A percentile compares a stretch with the other conserved stretches of the same genome.
Conservation (phyloP, 2,113 vertebrate species). For the Oxygymnocypris stewartii region DNA sequence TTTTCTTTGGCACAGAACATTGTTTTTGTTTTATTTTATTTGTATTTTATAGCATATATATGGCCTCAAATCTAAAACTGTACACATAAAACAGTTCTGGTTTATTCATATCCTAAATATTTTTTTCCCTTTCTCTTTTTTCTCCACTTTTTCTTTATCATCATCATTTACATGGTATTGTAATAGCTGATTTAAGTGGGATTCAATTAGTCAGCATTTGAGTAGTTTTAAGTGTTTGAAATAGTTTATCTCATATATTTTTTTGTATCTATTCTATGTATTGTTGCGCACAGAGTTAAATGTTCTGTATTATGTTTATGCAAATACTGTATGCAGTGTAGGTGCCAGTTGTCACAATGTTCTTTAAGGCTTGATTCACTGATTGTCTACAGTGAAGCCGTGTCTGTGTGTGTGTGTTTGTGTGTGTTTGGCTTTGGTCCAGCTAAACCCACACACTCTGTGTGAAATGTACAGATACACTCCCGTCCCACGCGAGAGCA, state of each 20-base stretch:
- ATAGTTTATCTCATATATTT: neutral
- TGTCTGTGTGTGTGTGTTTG: neutral
- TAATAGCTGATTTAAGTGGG: neutral
- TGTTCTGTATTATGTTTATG: slow-evolving; percentile 28
- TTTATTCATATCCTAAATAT: neutral
- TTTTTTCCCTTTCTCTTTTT: too few species aligned
- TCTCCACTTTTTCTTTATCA: neutral
- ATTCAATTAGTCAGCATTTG: neutral
- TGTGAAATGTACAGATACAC: slow-evolving; percentile 22
- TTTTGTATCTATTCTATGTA: neutral
- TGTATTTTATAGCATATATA: neutral
- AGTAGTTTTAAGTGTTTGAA: neutral
- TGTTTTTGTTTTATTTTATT: too few species aligned
- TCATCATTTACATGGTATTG: neutral
- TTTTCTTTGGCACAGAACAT: neutral
- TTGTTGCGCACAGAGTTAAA: neutral
- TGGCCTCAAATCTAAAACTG: neutral
- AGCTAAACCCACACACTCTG: slow-evolving; percentile 38
- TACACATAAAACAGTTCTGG: neutral
- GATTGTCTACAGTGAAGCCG: slow-evolving; percentile 2
- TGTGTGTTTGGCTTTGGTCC: slow-evolving; percentile 15
- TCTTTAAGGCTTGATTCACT: slow-evolving; percentile 28
- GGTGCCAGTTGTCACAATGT: slow-evolving; percentile 26
- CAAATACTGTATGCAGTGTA: slow-evolving; percentile 37
- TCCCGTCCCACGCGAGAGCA: slow-evolving; percentile 31